These are phyloP conservation scores for Hyperoodon ampullatus DNA, from an alignment of 2,113 vertebrate genomes.

Conservation along the genomic window DNA sequence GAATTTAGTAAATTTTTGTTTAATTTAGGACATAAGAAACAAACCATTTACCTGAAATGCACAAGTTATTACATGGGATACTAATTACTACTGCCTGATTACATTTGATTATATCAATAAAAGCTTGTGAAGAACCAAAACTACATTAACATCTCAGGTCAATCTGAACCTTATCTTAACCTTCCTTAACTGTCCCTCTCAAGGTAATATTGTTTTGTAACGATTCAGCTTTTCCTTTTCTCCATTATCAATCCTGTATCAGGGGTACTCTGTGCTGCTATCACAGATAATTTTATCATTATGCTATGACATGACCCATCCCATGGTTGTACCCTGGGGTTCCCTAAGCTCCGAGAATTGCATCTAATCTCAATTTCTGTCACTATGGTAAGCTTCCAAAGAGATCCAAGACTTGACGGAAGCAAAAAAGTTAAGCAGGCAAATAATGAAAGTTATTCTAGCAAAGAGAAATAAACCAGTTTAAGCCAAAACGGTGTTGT, in stretches of 20 bases:
- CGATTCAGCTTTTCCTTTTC: neutral
- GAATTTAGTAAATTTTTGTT: neutral
- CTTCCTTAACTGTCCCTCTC: neutral
- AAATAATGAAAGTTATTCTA: neutral
- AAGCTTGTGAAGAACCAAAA: neutral
- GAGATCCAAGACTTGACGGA: neutral
- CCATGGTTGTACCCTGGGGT: rapidly evolving
- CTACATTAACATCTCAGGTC: neutral
- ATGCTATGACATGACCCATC: rapidly evolving
- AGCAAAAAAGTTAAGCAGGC: neutral
- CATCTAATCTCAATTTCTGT: neutral
- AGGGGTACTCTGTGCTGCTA: neutral
- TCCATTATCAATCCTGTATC: neutral
- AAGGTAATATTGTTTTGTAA: neutral
- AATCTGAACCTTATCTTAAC: neutral
- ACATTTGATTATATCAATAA: neutral
- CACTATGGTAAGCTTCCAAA: neutral
- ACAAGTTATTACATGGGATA: neutral
- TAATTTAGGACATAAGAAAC: neutral
- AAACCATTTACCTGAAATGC: neutral
- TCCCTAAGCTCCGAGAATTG: neutral
- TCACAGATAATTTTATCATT: neutral
- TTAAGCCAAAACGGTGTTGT: too few species aligned
- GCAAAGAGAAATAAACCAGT: neutral
- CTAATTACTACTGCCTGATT: neutral